Base-by-base conservation (phyloP, 2,113 vertebrate species). In the Lutjanus erythropterus region DNA sequence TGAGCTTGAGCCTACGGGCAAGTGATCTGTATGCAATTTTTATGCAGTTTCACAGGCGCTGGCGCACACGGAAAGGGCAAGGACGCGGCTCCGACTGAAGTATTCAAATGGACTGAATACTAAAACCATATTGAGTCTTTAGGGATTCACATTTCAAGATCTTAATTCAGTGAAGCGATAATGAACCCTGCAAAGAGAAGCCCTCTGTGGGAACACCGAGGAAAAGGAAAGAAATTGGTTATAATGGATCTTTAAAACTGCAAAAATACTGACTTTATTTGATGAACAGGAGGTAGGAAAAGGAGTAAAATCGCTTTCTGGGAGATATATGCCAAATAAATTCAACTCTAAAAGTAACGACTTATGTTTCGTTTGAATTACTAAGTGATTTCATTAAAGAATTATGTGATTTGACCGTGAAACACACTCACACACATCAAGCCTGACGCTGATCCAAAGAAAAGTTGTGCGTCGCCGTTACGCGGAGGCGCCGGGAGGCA, bases 401-500 rank as follows among this genome's bases (percentile, higher is more conserved):
- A 39, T 59, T 6, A 21, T 66, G 23, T 6, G 42, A 53, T 53
- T 2, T 50, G 21, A 49, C 12, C 49, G 31, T n/a, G 14, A 55
- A 59, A 33, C 1, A 39, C 53, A 27, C 16, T 18, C 39, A n/a
- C 44, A 18, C 33, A 5, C n/a, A 59, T 1, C 1, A 9, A 33
- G 10, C 4, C 25, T 7, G 33, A 75, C 29, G 35, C 14, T 29
- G 66, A 71, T 71, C 35, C 72, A 69, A 58, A 42, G 55, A 88
- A 91, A 92, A 91, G 84, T 89, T 92, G 75, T 76, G 75, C 76
- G 78, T 80, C 59, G 71, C 72, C 58, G 70, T 83, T 86, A 61
- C 83, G 85, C 75, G 75, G 80, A 77, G 74, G 37, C 64, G 37
- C 68, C 41, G 76, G 66, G 56, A 62, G 61, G 33, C 80, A 75